These are phyloP conservation scores for Astyanax mexicanus DNA, from an alignment of 2,797 vertebrate species.

Conservation along the genomic window DNA sequence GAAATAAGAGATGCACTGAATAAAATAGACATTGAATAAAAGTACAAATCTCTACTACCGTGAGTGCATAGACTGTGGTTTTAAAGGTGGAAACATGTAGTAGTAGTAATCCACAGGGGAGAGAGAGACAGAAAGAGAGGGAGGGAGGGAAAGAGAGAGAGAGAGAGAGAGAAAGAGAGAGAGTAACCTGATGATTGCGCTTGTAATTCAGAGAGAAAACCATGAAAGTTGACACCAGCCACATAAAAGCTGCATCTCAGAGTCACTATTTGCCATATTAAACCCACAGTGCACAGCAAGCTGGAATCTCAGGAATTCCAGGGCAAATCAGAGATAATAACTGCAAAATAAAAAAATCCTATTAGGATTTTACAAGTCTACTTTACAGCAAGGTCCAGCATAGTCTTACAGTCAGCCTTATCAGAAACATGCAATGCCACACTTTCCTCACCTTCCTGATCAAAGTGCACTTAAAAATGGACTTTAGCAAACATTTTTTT, in stretches of 20 bases:
- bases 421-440: slow-evolving; percentile 69
- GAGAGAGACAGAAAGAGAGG: slow-evolving; percentile 22
- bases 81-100: not conserved
- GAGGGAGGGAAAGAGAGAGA: slow-evolving; percentile 27
- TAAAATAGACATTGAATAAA: no score
- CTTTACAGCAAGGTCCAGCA: slow-evolving; percentile 17
- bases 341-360: slow-evolving; percentile 16
- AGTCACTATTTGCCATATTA: slow-evolving; percentile 67
- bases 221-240: slow-evolving; percentile 62
- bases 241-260: slow-evolving; percentile 62
- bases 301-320: slow-evolving; percentile 64
- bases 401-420: not conserved
- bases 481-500: no score
- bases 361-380: slow-evolving; percentile 48
- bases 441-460: slow-evolving; percentile 91
- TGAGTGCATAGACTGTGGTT: not conserved
- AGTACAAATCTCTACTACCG: no score
- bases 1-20: no score
- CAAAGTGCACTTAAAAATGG: slow-evolving; percentile 87
- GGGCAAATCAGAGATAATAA: slow-evolving; percentile 49
- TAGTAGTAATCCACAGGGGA: not conserved
- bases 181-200: slow-evolving; percentile 57
- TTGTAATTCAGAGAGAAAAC: slow-evolving; percentile 58
- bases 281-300: slow-evolving; percentile 56
- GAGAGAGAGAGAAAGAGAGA: slow-evolving; percentile 21